phyloP scores from a whole-genome alignment of 2,888 invertebrate species.

The Cantharis lateralis region DNA sequence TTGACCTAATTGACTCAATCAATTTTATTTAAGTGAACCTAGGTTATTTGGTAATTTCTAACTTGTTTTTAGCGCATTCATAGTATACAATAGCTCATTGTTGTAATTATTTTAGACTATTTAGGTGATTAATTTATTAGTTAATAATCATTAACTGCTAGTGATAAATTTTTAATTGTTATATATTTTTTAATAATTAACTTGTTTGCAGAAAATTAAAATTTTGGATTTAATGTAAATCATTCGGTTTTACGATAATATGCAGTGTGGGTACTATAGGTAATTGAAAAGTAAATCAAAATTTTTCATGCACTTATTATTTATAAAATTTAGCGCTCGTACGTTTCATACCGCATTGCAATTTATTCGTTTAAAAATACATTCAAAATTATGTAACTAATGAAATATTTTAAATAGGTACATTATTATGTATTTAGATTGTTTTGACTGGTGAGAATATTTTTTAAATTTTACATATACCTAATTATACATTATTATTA shows the following conservation, averaged over 20 bases:
- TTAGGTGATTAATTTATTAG: neutral
- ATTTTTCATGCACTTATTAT: neutral
- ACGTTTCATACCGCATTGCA: neutral
- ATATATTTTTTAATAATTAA: too few relatives aligned
- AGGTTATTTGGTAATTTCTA: slow-evolving; percentile 6
- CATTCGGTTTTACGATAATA: neutral
- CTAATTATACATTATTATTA: neutral
- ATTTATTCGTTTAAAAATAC: neutral
- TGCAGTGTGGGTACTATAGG: neutral
- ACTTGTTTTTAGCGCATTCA: neutral
- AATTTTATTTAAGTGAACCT: slow-evolving; percentile 5
- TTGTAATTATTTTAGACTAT: neutral
- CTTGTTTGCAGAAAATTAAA: neutral
- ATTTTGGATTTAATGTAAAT: neutral
- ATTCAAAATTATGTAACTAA: neutral
- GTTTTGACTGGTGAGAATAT: neutral
- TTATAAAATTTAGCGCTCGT: neutral
- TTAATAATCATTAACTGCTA: neutral
- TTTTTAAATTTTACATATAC: neutral
- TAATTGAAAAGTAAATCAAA: neutral
- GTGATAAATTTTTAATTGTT: neutral
- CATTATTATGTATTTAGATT: neutral
- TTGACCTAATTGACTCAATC: slow-evolving; percentile 20
- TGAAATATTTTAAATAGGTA: neutral
- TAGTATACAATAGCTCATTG: neutral